These are phyloP conservation scores for Drosophila atroscutellata DNA, from an alignment of 2,888 invertebrate species.

Conservation along the genomic window DNA sequence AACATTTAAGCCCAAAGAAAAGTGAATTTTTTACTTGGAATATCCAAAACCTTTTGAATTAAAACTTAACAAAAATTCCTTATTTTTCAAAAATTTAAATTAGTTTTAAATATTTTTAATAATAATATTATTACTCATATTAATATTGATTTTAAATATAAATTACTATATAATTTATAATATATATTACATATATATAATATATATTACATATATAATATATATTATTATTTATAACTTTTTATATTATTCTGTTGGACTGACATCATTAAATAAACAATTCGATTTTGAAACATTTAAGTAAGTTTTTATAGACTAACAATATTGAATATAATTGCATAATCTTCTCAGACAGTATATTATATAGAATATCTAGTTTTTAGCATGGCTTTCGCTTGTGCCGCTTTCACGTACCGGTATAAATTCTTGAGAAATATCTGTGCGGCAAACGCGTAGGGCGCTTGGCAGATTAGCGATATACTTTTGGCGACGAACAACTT, in stretches of 20 bases:
- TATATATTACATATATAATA: no score
- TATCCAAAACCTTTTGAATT: neutral
- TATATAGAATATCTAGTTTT: neutral
- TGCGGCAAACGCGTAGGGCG: slow-evolving; percentile 95
- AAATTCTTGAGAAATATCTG: slow-evolving; percentile 94
- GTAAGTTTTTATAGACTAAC: neutral
- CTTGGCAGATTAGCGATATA: slow-evolving; percentile 95
- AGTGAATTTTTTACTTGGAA: neutral
- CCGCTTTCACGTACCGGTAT: slow-evolving; percentile 89
- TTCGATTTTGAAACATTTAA: neutral
- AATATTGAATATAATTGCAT: neutral
- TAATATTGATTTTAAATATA: neutral
- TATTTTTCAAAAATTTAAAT: no score
- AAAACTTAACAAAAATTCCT: no score
- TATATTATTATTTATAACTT: no score
- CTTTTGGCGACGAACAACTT: slow-evolving; percentile 97
- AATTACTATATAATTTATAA: neutral
- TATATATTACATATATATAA: no score
- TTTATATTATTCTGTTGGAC: neutral
- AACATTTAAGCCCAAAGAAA: neutral
- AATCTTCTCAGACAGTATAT: neutral
- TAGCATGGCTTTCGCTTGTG: neutral
- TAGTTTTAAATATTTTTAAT: no score
- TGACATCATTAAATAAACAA: neutral
- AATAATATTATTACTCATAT: no score